Conservation (phyloP, 2,113 vertebrate species). For the Trichechus manatus region DNA sequence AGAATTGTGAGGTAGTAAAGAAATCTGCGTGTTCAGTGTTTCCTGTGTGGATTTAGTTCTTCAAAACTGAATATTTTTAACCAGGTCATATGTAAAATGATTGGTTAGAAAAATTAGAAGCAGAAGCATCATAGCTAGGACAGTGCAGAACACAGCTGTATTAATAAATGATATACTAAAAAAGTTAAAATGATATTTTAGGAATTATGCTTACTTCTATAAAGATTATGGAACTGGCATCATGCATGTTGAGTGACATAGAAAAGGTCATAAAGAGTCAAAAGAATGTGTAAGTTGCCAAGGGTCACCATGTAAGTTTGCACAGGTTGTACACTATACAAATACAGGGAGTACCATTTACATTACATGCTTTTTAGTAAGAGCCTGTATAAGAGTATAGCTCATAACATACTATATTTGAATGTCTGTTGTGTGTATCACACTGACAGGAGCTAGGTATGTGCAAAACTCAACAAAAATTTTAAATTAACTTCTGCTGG, state of each 20-base stretch:
- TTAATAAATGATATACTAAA: not conserved
- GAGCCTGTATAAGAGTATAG: not conserved
- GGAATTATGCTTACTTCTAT: not conserved
- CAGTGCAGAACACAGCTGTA: not conserved
- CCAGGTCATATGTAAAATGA: not conserved
- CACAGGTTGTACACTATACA: not conserved
- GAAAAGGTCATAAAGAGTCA: not conserved
- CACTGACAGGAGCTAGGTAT: not conserved
- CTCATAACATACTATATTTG: not conserved
- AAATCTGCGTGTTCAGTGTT: not conserved
- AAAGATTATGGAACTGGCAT: constrained; percentile 1
- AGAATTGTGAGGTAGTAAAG: not conserved
- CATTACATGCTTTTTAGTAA: not conserved
- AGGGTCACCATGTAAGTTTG: not conserved
- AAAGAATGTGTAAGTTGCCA: not conserved
- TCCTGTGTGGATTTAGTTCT: constrained; percentile 30
- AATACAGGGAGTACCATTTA: not conserved
- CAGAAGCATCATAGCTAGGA: not conserved
- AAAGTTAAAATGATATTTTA: constrained; percentile 38
- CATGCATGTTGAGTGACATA: not conserved
- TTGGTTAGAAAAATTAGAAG: not conserved
- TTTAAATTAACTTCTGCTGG: constrained; percentile 34
- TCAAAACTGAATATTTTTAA: constrained; percentile 23
- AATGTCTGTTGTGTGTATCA: not conserved
- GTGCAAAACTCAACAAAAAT: not conserved